These are phyloP conservation scores for Latrodectus geometricus DNA, from an alignment of 1,140 invertebrate genomes.

Conservation along the genomic window DNA sequence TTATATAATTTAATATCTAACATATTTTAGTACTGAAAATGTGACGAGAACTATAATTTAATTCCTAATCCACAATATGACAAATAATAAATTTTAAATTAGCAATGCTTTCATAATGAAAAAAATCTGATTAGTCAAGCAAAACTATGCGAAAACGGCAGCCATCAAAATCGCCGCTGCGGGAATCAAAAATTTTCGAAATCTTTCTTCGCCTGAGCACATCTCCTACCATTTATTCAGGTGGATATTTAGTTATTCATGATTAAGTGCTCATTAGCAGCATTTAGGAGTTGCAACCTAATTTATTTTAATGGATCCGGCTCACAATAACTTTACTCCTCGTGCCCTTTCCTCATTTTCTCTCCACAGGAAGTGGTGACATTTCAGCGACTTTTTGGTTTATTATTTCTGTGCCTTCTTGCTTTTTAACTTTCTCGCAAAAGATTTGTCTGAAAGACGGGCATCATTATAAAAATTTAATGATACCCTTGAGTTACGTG, in stretches of 20 bases:
- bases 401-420: slow-evolving; percentile 5
- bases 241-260: neutral
- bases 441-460: neutral
- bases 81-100: too few species aligned
- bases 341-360: neutral
- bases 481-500: slow-evolving; percentile 32
- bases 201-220: neutral
- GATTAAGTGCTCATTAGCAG: slow-evolving; percentile 47
- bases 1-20: too few species aligned
- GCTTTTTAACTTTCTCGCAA: slow-evolving; percentile 24
- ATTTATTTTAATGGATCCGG: slow-evolving; percentile 55
- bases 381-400: slow-evolving; percentile 28
- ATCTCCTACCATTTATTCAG: neutral
- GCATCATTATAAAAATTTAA: slow-evolving; percentile 52
- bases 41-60: too few species aligned
- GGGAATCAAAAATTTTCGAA: neutral
- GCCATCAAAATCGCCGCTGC: neutral
- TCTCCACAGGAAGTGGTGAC: slow-evolving; percentile 27
- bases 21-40: too few species aligned
- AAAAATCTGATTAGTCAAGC: too few species aligned
- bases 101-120: too few species aligned
- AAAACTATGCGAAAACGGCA: too few species aligned
- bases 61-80: too few species aligned
- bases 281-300: neutral
- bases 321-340: slow-evolving; percentile 12